Evolutionary conservation across 2,888 invertebrate genomes (phyloP).

Genomic region (Dioctria linearis): DNA sequence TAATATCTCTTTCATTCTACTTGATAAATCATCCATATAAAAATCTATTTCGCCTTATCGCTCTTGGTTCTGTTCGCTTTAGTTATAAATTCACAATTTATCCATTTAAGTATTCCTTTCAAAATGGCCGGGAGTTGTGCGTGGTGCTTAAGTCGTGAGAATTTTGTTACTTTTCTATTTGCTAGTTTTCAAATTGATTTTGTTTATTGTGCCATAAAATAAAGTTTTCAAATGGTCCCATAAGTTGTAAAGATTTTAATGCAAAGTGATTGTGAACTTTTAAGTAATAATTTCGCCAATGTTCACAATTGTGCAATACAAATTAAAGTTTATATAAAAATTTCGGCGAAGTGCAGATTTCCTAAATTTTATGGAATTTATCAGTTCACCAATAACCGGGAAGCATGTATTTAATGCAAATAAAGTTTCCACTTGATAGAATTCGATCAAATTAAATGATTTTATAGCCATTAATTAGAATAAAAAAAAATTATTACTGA

Average conservation of each 20-base stretch:
- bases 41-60: too few relatives aligned
- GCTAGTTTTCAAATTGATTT: neutral
- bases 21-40: too few relatives aligned
- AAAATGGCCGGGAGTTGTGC: conserved; percentile 33
- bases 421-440: too few relatives aligned
- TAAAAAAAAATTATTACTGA: neutral
- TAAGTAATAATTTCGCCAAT: neutral
- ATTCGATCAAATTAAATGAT: too few relatives aligned
- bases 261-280: conserved; percentile 20
- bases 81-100: conserved; percentile 30
- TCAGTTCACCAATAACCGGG: too few relatives aligned
- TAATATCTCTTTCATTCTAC: neutral
- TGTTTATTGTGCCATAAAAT: neutral
- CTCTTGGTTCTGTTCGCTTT: neutral
- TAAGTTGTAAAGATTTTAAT: neutral
- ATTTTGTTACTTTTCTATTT: neutral
- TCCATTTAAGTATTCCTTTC: conserved; percentile 11
- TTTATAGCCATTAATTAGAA: too few relatives aligned
- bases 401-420: too few relatives aligned
- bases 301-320: conserved; percentile 24
- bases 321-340: conserved; percentile 22
- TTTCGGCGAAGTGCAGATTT: neutral
- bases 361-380: too few relatives aligned
- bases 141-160: conserved; percentile 12
- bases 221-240: neutral